Conservation (phyloP, 2,888 invertebrate species). For the Flabesymbios commensalis region DNA sequence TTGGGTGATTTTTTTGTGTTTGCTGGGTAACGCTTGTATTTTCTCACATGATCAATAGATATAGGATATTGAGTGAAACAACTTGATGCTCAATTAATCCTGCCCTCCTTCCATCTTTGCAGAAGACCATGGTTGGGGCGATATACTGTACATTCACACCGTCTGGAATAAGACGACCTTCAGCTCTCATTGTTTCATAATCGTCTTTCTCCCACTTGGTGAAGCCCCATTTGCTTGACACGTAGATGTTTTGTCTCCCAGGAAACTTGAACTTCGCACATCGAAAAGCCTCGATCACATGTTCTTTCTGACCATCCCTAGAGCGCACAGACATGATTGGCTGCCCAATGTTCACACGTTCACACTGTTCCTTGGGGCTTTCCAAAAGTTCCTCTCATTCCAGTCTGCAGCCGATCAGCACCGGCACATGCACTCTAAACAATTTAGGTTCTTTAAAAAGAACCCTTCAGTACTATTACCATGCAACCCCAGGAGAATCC, state of each 20-base stretch:
- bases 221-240: conserved; percentile 99
- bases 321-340: conserved; percentile 98
- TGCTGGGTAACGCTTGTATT: too few species aligned
- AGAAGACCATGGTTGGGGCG: conserved; percentile 95
- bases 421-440: too few species aligned
- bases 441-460: too few species aligned
- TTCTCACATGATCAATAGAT: too few species aligned
- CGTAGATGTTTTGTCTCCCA: conserved; percentile 98
- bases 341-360: conserved; percentile 98
- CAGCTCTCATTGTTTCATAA: conserved; percentile 82
- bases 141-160: conserved; percentile 95
- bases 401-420: conserved; percentile 99
- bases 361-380: conserved; percentile 99
- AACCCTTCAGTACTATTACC: too few species aligned
- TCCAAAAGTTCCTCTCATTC: conserved; percentile 99
- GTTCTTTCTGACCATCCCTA: conserved; percentile 91
- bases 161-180: conserved; percentile 83
- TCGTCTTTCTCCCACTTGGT: conserved; percentile 93
- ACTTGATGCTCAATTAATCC: too few species aligned
- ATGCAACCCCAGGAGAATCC: too few species aligned
- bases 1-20: too few species aligned
- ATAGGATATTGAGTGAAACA: too few species aligned
- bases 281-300: conserved; percentile 95
- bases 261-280: conserved; percentile 99
- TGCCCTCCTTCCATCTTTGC: conserved; percentile 77